Percentiles rank a stretch among this genome's conserved stretches.
Conservation (phyloP, 2,888 invertebrate species). For the Neoascia interrupta region DNA sequence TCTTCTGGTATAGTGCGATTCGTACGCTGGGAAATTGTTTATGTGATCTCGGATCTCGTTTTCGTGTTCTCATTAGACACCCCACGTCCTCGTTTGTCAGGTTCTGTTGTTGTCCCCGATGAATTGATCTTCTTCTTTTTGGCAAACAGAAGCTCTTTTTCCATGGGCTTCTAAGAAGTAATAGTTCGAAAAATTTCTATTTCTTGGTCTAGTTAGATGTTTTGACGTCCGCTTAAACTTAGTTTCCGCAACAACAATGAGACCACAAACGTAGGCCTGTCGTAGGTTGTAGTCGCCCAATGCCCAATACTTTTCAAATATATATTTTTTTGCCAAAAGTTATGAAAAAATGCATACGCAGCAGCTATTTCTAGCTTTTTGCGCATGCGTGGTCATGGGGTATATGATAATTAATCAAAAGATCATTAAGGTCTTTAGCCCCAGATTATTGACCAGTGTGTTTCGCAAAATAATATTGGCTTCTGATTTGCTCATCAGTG, state of each 20-base stretch:
- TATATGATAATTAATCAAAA: too few species aligned
- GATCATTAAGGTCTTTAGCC: too few species aligned
- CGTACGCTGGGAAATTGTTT: too few species aligned
- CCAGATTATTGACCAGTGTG: too few species aligned
- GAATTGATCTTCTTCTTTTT: constrained; percentile 12
- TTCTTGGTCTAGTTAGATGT: constrained; percentile 3
- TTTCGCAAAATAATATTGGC: too few species aligned
- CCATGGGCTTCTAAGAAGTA: constrained; percentile 1
- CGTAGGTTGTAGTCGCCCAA: constrained; percentile 25
- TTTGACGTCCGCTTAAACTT: background rate
- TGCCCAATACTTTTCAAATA: too few species aligned
- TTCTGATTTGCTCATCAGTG: too few species aligned
- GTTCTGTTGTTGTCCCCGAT: background rate
- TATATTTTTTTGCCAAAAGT: too few species aligned
- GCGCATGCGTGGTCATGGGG: too few species aligned
- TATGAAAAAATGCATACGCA: too few species aligned
- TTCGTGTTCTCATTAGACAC: background rate
- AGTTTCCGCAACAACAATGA: constrained; percentile 10
- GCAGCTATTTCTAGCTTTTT: too few species aligned
- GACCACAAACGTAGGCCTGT: constrained; percentile 14
- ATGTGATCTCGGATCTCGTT: too few species aligned
- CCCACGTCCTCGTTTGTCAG: background rate
- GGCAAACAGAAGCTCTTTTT: constrained; percentile 8
- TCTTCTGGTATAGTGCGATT: constrained; percentile 23
- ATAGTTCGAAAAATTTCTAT: constrained; percentile 4